Percentiles rank a stretch among this genome's conserved stretches.
phyloP scores from a whole-genome alignment of 2,888 invertebrate genomes.

The Drosophila robusta region DNA sequence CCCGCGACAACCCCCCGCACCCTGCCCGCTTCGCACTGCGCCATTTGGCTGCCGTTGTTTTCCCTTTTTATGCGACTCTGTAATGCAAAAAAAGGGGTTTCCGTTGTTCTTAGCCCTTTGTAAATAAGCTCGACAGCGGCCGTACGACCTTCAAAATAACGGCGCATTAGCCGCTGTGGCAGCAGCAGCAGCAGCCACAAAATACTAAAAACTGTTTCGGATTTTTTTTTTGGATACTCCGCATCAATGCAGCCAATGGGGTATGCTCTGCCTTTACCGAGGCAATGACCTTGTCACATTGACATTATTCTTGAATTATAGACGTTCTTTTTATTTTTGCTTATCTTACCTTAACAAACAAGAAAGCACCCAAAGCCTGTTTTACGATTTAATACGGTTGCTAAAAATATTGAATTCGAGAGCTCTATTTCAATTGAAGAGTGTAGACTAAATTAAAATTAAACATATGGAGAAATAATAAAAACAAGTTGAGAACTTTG shows the following conservation, averaged over 20 bases:
- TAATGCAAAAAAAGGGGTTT: conserved; percentile 67
- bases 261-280: background rate
- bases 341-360: background rate
- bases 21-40: background rate
- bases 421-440: background rate
- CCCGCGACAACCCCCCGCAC: too few relatives aligned
- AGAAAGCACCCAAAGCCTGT: background rate
- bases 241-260: conserved; percentile 5
- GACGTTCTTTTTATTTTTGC: background rate
- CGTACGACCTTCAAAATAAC: conserved; percentile 74
- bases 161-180: conserved; percentile 52
- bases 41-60: conserved; percentile 35
- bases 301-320: background rate
- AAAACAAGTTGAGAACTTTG: background rate
- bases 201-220: conserved; percentile 62
- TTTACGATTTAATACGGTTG: background rate
- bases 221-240: conserved; percentile 43
- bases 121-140: conserved; percentile 48
- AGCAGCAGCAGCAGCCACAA: conserved; percentile 13
- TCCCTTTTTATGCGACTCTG: conserved; percentile 53
- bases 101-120: conserved; percentile 49
- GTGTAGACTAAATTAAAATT: background rate
- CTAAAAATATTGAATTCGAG: background rate
- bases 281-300: background rate
- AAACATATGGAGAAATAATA: too few relatives aligned